Percentiles rank a stretch among this genome's conserved stretches.
Conservation (phyloP, 2,888 invertebrate species). For the Agrochola macilenta region DNA sequence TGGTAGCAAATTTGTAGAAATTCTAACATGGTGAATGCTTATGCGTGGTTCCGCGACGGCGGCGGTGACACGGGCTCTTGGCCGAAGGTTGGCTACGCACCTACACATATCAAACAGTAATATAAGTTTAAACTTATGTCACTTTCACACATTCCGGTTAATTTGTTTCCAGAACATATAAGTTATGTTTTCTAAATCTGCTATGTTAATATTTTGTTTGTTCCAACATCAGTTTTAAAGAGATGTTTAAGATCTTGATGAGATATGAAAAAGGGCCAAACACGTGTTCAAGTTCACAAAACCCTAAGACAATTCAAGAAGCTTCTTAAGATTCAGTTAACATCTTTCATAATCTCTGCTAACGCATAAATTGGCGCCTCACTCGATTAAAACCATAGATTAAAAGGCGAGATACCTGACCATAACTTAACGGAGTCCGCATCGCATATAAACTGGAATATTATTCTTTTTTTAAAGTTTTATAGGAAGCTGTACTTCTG, state of each 20-base stretch:
- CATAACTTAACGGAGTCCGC: constrained; percentile 12
- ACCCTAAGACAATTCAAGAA: background rate
- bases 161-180: background rate
- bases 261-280: constrained; percentile 27
- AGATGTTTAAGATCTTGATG: background rate
- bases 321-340: constrained; percentile 34
- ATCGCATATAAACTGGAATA: constrained; percentile 42
- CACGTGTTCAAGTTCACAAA: constrained; percentile 27
- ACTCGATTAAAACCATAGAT: constrained; percentile 42
- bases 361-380: constrained; percentile 49
- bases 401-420: constrained; percentile 18
- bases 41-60: constrained; percentile 45
- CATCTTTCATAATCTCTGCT: constrained; percentile 8
- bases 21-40: constrained; percentile 34
- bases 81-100: constrained; percentile 43
- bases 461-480: background rate
- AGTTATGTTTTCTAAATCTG: background rate
- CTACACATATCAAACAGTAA: constrained; percentile 39
- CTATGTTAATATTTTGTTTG: background rate
- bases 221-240: background rate
- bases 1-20: constrained; percentile 24
- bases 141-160: background rate
- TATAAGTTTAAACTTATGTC: constrained; percentile 5
- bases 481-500: constrained; percentile 47
- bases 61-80: constrained; percentile 56